Evolutionary conservation across 2,113 vertebrate species (phyloP).

Genomic region (Myotis davidii): DNA sequence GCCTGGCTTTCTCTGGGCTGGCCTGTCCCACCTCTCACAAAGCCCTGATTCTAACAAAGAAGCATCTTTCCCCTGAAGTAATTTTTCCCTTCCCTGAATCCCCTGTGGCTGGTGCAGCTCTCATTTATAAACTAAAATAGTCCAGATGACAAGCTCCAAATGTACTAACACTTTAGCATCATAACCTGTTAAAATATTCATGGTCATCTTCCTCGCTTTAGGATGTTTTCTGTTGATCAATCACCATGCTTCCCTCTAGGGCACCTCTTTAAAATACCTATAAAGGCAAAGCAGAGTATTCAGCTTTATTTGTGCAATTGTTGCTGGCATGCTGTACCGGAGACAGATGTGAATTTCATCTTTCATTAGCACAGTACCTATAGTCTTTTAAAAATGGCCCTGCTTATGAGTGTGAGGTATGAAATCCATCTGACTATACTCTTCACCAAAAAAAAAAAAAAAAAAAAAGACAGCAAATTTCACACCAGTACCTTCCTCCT

Average conservation of each 20-base stretch:
- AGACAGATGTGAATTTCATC: slow-evolving; percentile 63
- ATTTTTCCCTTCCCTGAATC: slow-evolving; percentile 52
- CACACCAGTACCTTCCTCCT: slow-evolving; percentile 79
- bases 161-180: slow-evolving; percentile 61
- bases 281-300: slow-evolving; percentile 36
- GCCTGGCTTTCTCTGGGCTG: not conserved
- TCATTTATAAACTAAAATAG: slow-evolving; percentile 68
- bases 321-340: not conserved
- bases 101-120: slow-evolving; percentile 33
- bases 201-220: slow-evolving; percentile 23
- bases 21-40: not conserved
- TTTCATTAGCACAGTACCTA: slow-evolving; percentile 68
- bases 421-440: slow-evolving; percentile 77
- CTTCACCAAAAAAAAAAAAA: slow-evolving; percentile 71
- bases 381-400: slow-evolving; percentile 63
- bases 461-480: slow-evolving; percentile 77
- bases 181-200: slow-evolving; percentile 51
- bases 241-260: slow-evolving; percentile 41
- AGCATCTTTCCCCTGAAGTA: slow-evolving; percentile 48
- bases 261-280: slow-evolving; percentile 60
- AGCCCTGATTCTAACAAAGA: slow-evolving; percentile 49
- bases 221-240: slow-evolving; percentile 58
- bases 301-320: slow-evolving; percentile 31
- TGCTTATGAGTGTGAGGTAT: slow-evolving; percentile 71
- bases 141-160: slow-evolving; percentile 58